Evolutionary conservation across 2,888 invertebrate genomes (phyloP).

Genomic region (Hyppa rectilinea): DNA sequence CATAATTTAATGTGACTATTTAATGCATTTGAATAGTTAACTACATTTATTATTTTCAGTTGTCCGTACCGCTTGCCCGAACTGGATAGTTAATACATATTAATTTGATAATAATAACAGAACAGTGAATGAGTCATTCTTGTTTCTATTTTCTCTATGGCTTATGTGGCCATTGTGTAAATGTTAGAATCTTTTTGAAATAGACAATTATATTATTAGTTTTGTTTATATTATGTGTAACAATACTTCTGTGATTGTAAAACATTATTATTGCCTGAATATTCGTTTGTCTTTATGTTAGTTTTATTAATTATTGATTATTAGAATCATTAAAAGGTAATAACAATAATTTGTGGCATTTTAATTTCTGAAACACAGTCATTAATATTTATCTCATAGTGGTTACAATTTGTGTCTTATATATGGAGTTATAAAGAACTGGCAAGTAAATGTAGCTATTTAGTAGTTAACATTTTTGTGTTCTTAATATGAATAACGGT

Average conservation of each 20-base stretch:
- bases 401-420: constrained; percentile 28
- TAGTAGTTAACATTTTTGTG: constrained; percentile 17
- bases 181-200: constrained; percentile 69
- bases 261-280: constrained; percentile 77
- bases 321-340: constrained; percentile 66
- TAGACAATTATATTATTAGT: constrained; percentile 67
- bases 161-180: constrained; percentile 65
- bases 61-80: constrained; percentile 78
- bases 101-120: constrained; percentile 71
- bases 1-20: constrained; percentile 47
- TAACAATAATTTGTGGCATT: constrained; percentile 56
- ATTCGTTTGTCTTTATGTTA: constrained; percentile 73
- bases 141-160: constrained; percentile 66
- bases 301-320: constrained; percentile 69
- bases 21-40: constrained; percentile 60
- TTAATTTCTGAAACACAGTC: constrained; percentile 59
- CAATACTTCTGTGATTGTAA: constrained; percentile 81
- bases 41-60: constrained; percentile 61
- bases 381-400: constrained; percentile 34
- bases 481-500: constrained; percentile 12
- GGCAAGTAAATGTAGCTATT: constrained; percentile 36
- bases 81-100: constrained; percentile 76
- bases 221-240: constrained; percentile 68
- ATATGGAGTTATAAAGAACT: constrained; percentile 22
- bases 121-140: constrained; percentile 75